Conservation (phyloP, 2,888 invertebrate species). For the Litoditis marina region DNA sequence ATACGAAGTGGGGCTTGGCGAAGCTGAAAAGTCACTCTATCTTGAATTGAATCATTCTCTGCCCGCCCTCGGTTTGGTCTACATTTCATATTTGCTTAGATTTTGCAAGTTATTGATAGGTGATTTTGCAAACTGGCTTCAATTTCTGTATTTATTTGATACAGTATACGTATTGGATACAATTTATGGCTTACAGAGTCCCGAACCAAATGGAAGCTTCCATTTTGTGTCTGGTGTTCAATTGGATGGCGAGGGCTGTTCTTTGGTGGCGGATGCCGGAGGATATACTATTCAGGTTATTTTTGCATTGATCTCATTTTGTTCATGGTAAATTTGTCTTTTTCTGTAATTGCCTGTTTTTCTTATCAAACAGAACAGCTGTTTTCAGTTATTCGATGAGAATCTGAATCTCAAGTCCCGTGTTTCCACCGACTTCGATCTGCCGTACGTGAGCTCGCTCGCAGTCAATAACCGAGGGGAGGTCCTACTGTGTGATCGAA, state of each 20-base stretch:
- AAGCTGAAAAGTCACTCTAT: no score
- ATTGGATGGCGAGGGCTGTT: constrained; percentile 24
- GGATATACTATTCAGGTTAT: constrained; percentile 5
- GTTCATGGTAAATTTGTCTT: no score
- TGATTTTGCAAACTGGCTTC: not conserved
- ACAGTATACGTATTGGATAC: no score
- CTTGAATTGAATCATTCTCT: no score
- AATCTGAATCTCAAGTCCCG: constrained; percentile 15
- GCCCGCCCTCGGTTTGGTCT: no score
- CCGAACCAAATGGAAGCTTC: constrained; percentile 17
- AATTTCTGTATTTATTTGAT: not conserved
- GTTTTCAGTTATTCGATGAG: constrained; percentile 19
- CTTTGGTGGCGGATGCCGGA: constrained; percentile 32
- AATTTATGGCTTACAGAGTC: no score
- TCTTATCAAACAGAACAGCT: not conserved
- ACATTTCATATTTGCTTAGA: no score
- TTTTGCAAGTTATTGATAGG: constrained; percentile 13
- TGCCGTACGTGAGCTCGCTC: constrained; percentile 29
- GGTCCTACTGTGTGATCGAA: constrained; percentile 16
- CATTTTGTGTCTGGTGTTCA: constrained; percentile 30
- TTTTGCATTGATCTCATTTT: not conserved
- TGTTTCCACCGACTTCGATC: constrained; percentile 18
- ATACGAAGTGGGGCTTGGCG: constrained; percentile 1
- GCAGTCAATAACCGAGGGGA: constrained; percentile 24
- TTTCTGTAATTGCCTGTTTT: no score